Percentiles rank a stretch among this genome's conserved stretches.
These are phyloP conservation scores for Polymixis flavicincta DNA, from an alignment of 2,888 invertebrate species.

Conservation along the genomic window DNA sequence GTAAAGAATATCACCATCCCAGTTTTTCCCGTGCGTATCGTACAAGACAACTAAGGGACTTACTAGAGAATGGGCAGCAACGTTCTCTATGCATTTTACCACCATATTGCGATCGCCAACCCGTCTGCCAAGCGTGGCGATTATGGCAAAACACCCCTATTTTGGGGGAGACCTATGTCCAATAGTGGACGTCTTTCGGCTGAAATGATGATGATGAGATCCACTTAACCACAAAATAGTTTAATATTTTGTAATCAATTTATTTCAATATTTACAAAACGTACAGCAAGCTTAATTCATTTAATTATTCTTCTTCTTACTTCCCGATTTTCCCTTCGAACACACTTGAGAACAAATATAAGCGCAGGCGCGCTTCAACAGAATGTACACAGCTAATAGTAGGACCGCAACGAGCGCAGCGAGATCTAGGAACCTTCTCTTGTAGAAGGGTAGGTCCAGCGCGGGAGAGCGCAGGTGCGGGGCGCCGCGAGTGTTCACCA, in stretches of 20 bases:
- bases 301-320: slow-evolving; percentile 41
- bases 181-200: too few species aligned
- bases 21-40: too few species aligned
- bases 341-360: slow-evolving; percentile 20
- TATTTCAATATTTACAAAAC: background rate
- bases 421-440: slow-evolving; percentile 72
- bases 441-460: slow-evolving; percentile 64
- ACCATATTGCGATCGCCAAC: too few species aligned
- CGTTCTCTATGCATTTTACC: too few species aligned
- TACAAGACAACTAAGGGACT: too few species aligned
- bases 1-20: too few species aligned
- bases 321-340: slow-evolving; percentile 6
- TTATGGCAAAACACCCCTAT: too few species aligned
- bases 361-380: slow-evolving; percentile 22
- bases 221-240: too few species aligned
- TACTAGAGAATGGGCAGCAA: too few species aligned
- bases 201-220: too few species aligned
- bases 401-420: slow-evolving; percentile 23
- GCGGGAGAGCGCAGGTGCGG: slow-evolving; percentile 78
- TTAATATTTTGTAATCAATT: background rate
- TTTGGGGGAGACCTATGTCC: too few species aligned
- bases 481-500: slow-evolving; percentile 89
- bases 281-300: background rate
- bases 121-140: too few species aligned
- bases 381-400: background rate